phyloP scores from a whole-genome alignment of 2,888 invertebrate genomes.

The Ceriagrion tenellum region DNA sequence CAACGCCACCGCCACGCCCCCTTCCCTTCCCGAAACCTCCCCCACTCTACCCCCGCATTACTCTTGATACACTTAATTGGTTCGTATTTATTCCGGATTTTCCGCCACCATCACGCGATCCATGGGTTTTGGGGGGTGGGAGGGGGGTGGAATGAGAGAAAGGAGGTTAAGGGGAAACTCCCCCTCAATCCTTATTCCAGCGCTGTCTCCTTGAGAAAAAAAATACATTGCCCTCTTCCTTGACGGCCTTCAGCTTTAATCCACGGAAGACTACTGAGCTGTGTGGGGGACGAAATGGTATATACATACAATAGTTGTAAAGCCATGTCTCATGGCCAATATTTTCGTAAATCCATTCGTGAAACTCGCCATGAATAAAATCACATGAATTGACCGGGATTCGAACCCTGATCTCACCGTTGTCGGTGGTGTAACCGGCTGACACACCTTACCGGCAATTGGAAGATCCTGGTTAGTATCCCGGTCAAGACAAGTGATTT shows the following conservation, averaged over 20 bases:
- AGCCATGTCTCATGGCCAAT: no score
- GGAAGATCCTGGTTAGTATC: no score
- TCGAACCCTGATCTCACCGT: no score
- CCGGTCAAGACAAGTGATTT: no score
- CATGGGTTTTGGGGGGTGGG: background rate
- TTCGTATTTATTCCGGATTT: slow-evolving; percentile 59
- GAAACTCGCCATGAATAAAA: no score
- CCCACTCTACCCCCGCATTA: background rate
- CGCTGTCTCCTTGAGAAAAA: background rate
- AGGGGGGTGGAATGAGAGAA: background rate
- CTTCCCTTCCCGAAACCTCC: background rate
- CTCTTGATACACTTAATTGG: slow-evolving; percentile 62
- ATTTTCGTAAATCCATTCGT: no score
- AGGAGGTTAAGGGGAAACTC: background rate
- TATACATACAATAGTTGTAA: no score
- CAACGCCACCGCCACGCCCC: background rate
- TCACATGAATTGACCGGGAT: no score
- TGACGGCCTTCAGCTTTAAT: no score
- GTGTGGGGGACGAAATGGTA: background rate
- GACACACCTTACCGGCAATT: no score
- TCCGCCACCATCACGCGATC: slow-evolving; percentile 47
- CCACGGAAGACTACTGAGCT: background rate
- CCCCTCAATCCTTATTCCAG: background rate
- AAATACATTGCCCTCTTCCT: no score
- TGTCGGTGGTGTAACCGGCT: no score